Conservation (phyloP, 2,797 vertebrate species). For the Mormyrus hasselquistii region DNA sequence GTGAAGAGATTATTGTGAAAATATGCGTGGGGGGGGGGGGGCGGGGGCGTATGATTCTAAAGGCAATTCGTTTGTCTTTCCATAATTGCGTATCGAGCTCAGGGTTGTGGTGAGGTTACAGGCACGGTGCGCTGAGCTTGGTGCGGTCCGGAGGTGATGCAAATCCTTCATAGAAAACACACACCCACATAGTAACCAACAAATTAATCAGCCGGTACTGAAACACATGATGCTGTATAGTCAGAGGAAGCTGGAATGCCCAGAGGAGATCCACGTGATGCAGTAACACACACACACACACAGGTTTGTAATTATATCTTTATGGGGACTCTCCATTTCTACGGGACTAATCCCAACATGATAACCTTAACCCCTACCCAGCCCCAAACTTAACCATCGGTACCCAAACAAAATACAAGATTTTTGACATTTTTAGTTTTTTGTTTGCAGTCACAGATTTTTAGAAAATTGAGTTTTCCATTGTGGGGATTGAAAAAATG, state of each 20-base stretch:
- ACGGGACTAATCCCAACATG: not conserved
- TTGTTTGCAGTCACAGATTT: not conserved
- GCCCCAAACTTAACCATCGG: not conserved
- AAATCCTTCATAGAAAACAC: not conserved
- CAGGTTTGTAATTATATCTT: not conserved
- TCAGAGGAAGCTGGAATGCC: not conserved
- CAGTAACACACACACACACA: not conserved
- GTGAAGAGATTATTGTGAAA: not conserved
- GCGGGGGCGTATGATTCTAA: not conserved
- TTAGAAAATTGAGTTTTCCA: not conserved
- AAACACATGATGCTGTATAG: not conserved
- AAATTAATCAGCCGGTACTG: not conserved
- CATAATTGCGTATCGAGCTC: not conserved
- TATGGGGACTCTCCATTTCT: not conserved
- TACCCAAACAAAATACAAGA: not conserved
- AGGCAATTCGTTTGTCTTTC: not conserved
- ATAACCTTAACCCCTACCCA: not conserved
- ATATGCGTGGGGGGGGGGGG: not conserved
- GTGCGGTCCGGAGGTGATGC: not conserved
- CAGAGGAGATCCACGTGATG: not conserved
- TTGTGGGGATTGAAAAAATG: not conserved
- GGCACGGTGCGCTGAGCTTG: not conserved
- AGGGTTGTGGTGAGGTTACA: not conserved
- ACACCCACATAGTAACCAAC: not conserved
- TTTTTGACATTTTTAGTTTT: not conserved